These are phyloP conservation scores for Ceratina japonica DNA, from an alignment of 1,140 invertebrate species.

Conservation along the genomic window DNA sequence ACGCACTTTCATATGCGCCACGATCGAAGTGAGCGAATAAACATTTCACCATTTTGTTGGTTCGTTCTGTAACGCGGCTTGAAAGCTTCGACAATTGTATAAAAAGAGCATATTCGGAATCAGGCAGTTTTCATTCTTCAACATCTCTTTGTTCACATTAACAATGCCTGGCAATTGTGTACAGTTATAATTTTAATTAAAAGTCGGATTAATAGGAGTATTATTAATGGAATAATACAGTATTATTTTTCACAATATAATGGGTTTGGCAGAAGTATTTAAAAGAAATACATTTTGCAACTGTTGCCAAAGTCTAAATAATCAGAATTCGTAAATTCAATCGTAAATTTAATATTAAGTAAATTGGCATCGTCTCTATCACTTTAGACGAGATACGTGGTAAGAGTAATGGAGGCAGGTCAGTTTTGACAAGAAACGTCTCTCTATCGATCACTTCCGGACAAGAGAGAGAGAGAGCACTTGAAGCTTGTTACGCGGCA, in stretches of 20 bases:
- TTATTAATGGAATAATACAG: too few species aligned
- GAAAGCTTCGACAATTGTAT: background rate
- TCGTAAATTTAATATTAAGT: background rate
- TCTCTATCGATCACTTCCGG: conserved; percentile 59
- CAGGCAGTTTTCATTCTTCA: conserved; percentile 5
- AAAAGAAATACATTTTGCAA: too few species aligned
- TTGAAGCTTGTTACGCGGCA: conserved; percentile 44
- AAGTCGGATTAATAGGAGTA: background rate
- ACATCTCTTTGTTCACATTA: background rate
- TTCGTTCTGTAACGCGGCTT: background rate
- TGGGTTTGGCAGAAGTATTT: too few species aligned
- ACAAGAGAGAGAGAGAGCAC: conserved; percentile 32
- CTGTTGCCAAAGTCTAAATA: too few species aligned
- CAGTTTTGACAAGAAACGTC: conserved; percentile 50
- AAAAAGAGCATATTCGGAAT: background rate
- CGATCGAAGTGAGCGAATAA: conserved; percentile 12
- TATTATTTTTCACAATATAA: too few species aligned
- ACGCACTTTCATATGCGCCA: background rate
- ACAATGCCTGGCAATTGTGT: too few species aligned
- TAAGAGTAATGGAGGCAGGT: conserved; percentile 57
- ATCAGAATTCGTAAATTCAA: too few species aligned
- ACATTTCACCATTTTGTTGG: conserved; percentile 3
- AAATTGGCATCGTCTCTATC: background rate
- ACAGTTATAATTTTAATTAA: too few species aligned
- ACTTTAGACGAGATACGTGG: conserved; percentile 26